A percentile compares a stretch with the other conserved stretches of the same genome.
Evolutionary conservation across 53 echinoderm and acorn worm genomes (phyloP).

Genomic region (Echinarachnius parma): DNA sequence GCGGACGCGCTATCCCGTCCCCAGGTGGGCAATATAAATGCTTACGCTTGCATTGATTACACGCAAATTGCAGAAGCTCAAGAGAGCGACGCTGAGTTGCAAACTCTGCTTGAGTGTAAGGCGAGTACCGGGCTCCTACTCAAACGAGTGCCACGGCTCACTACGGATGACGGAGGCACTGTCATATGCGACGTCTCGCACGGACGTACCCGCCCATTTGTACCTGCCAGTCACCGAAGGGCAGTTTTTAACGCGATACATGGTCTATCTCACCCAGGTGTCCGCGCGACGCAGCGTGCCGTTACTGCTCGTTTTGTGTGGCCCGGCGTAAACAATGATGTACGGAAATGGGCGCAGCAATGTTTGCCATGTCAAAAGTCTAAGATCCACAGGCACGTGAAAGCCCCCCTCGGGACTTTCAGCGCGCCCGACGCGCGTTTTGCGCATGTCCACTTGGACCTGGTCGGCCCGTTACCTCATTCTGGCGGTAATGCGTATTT

Average conservation of each 20-base stretch:
- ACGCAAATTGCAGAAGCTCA: constrained; percentile 29
- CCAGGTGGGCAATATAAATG: constrained; percentile 22
- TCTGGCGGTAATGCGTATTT: constrained; percentile 45
- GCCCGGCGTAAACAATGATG: constrained; percentile 49
- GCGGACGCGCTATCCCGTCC: constrained; percentile 59
- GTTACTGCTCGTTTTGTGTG: constrained; percentile 53
- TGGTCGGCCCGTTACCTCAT: constrained; percentile 53
- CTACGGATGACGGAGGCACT: background rate
- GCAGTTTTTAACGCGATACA: constrained; percentile 54
- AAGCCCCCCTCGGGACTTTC: constrained; percentile 45
- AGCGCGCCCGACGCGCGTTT: constrained; percentile 43
- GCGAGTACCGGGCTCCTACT: constrained; percentile 2
- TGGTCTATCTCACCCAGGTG: constrained; percentile 59
- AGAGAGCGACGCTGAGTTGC: too few species aligned
- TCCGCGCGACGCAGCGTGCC: constrained; percentile 50
- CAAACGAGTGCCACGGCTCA: constrained; percentile 19
- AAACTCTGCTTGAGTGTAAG: background rate
- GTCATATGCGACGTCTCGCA: background rate
- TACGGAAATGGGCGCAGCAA: constrained; percentile 49
- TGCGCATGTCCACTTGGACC: constrained; percentile 55
- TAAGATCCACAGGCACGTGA: constrained; percentile 54
- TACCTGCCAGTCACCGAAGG: constrained; percentile 16
- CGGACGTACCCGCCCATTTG: constrained; percentile 24
- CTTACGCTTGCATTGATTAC: constrained; percentile 19
- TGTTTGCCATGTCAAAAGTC: constrained; percentile 55